These are phyloP conservation scores for Abscondita cerata DNA, from an alignment of 2,888 invertebrate species.

Conservation along the genomic window DNA sequence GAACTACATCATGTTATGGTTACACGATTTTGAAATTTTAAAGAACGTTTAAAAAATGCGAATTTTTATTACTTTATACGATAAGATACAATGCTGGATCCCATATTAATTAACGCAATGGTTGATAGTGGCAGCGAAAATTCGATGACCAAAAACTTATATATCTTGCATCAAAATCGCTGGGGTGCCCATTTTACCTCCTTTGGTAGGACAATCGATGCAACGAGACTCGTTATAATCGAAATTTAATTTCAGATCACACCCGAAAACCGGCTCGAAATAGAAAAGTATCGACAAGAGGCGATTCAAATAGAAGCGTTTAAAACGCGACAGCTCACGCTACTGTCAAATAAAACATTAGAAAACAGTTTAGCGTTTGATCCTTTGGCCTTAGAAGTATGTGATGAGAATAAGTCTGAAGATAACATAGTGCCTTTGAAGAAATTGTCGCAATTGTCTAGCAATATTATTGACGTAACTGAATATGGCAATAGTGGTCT, in stretches of 20 bases:
- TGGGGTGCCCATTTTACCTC: slow-evolving; percentile 77
- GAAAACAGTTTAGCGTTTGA: slow-evolving; percentile 37
- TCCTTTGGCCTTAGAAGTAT: slow-evolving; percentile 30
- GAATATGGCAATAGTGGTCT: slow-evolving; percentile 44
- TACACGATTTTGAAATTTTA: too few relatives aligned
- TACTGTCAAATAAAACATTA: slow-evolving; percentile 25
- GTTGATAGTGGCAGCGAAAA: too few relatives aligned
- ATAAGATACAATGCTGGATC: too few relatives aligned
- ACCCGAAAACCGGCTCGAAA: slow-evolving; percentile 67
- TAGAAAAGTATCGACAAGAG: slow-evolving; percentile 70
- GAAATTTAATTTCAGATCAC: slow-evolving; percentile 71
- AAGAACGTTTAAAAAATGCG: too few relatives aligned
- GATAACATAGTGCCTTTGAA: slow-evolving; percentile 34
- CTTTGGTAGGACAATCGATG: slow-evolving; percentile 67
- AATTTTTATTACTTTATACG: too few relatives aligned
- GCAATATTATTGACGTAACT: slow-evolving; percentile 48
- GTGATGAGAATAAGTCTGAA: slow-evolving; percentile 11
- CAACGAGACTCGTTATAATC: not conserved
- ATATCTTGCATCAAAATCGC: slow-evolving; percentile 74
- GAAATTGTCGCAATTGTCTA: slow-evolving; percentile 40
- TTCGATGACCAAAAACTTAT: too few relatives aligned
- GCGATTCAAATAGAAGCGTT: slow-evolving; percentile 71
- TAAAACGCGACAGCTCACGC: slow-evolving; percentile 47
- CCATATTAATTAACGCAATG: too few relatives aligned
- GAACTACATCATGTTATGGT: too few relatives aligned